Base-by-base conservation (phyloP, 2,888 invertebrate species). In the Pristionchus entomophagus region DNA sequence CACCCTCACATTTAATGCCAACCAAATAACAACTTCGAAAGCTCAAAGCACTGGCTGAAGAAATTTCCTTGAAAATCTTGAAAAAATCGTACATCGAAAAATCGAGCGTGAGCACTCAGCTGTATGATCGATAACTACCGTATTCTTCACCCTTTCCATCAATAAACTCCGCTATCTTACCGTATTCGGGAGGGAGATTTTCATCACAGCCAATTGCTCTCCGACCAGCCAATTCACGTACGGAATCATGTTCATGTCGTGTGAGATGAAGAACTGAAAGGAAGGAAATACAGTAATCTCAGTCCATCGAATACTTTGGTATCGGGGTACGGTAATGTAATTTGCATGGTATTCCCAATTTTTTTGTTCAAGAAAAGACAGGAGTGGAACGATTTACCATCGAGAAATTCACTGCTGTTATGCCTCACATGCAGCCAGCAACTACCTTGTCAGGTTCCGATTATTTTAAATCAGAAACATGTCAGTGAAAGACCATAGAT, bases 191-290 rank as follows among this genome's bases (percentile, higher is more conserved):
- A 81, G 81, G 10, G 81, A 26, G 81, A 81, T 22, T n/a, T 38
- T 81, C 81, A 81, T 81, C 35, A 45, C 41, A 3, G 53, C 56
- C 14, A 81, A 22, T 10, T 45, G 22, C 10, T 53, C 81, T 26
- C 81, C 56, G 56, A 45, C 38, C 81, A 81, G 32, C 81, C 81
- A 81, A 17, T 81, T 81, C 49, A 81, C 56, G 41, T 56, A 81
- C 81, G 81, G 41, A 4, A 81, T 56, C 35, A 35, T 35, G 41
- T 81, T 81, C n/a, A 81, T 22, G 26, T 81, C 81, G 56, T 41
- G 41, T 26, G 81, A 81, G 56, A 56, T 49, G 81, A 81, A 81
- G 38, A 81, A 41, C 81, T 78, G 78, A 4, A 29, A 62, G 29
- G 29, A 19, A 8, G 26, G 29, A 35, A 35, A 32, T 35, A 65